Conservation (phyloP, 1,140 invertebrate species). For the Cotesia glomerata region DNA sequence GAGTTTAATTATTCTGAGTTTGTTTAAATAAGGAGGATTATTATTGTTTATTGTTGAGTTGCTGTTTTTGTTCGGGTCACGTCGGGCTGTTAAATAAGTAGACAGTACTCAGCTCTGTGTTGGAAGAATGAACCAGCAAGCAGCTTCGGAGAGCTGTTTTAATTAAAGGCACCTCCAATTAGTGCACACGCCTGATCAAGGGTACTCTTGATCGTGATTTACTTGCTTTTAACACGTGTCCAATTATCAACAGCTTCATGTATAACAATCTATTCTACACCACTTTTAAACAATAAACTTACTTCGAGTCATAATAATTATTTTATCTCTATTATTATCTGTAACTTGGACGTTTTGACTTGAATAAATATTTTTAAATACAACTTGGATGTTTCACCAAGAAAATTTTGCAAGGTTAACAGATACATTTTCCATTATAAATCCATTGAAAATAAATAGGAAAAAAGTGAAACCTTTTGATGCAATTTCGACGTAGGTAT, state of each 20-base stretch:
- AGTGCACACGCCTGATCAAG: conserved; percentile 54
- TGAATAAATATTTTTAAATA: too few relatives aligned
- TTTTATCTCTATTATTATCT: not conserved
- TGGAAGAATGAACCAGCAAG: conserved; percentile 13
- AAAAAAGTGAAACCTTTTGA: not conserved
- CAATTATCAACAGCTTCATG: conserved; percentile 52
- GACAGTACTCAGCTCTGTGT: conserved; percentile 19
- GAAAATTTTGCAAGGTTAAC: too few relatives aligned
- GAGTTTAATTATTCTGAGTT: conserved; percentile 19
- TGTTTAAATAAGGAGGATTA: too few relatives aligned
- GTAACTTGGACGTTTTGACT: too few relatives aligned
- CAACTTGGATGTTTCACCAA: too few relatives aligned
- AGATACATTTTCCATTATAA: too few relatives aligned
- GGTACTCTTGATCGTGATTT: conserved; percentile 40
- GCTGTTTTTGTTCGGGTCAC: conserved; percentile 36
- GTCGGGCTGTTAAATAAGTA: conserved; percentile 24
- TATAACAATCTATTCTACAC: not conserved
- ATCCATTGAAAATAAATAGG: too few relatives aligned
- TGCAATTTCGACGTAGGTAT: too few relatives aligned
- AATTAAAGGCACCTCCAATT: conserved; percentile 58
- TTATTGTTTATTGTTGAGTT: too few relatives aligned
- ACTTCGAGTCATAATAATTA: not conserved
- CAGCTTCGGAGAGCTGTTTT: conserved; percentile 44
- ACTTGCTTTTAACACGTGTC: conserved; percentile 52
- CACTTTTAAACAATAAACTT: not conserved